Percentiles rank a stretch among this genome's conserved stretches.
Conservation (phyloP, 2,888 invertebrate species). For the Halictus ligatus region DNA sequence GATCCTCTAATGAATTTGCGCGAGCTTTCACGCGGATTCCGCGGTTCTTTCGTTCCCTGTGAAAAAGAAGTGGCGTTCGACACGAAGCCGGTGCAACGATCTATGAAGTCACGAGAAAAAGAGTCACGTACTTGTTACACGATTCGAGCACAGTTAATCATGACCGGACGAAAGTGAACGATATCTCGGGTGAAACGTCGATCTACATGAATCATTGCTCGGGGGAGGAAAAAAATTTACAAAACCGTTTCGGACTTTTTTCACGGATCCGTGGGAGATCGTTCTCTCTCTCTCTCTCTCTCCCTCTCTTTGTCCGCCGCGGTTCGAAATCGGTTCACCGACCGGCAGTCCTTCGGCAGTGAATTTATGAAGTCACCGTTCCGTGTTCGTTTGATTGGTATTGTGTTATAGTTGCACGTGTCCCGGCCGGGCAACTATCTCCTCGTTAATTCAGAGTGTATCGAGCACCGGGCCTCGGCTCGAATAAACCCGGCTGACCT, state of each 20-base stretch:
- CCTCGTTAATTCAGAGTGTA: conserved; percentile 6
- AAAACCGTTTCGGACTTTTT: not conserved
- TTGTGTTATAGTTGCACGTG: conserved; percentile 9
- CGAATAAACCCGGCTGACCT: conserved; percentile 4
- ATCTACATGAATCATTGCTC: not conserved
- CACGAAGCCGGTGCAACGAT: conserved; percentile 13
- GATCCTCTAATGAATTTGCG: conserved; percentile 54
- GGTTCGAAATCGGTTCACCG: not conserved
- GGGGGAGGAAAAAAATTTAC: not conserved
- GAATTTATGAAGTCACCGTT: not conserved
- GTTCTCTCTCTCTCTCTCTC: not conserved
- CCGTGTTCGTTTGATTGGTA: not conserved
- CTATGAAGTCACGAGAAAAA: conserved; percentile 17
- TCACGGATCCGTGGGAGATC: not conserved
- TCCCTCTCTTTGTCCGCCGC: not conserved
- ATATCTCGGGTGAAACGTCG: conserved; percentile 2
- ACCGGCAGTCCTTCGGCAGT: not conserved
- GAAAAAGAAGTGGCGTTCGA: not conserved
- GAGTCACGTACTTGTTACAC: conserved; percentile 6
- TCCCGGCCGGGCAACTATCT: conserved; percentile 3
- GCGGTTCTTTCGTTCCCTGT: not conserved
- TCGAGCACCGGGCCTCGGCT: not conserved
- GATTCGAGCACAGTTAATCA: not conserved
- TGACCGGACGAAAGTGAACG: conserved; percentile 10
- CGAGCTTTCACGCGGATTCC: conserved; percentile 47